These are phyloP conservation scores for Nemopilema nomurai DNA, from an alignment of 30 jellyfish, hydroid and myxozoan species.

Conservation along the genomic window DNA sequence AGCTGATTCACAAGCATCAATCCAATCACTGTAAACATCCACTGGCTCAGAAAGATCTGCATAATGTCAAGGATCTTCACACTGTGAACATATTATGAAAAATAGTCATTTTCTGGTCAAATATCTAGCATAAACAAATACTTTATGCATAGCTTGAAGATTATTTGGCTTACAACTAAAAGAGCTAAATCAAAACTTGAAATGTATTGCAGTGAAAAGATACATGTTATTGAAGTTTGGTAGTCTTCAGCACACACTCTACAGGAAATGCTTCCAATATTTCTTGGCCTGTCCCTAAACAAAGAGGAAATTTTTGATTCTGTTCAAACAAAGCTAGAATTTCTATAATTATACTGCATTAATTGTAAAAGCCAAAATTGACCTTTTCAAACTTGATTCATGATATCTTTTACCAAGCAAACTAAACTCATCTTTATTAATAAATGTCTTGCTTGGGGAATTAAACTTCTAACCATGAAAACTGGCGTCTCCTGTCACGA, in stretches of 20 bases:
- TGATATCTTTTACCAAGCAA: not conserved
- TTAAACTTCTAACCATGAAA: no score
- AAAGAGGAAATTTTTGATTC: conserved; percentile 1
- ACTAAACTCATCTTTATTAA: no score
- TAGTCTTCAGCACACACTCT: conserved; percentile 97
- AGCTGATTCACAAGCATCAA: conserved; percentile 98
- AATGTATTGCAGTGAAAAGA: conserved; percentile 21
- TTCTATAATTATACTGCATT: not conserved
- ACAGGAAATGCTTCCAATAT: conserved; percentile 95
- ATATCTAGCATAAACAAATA: not conserved
- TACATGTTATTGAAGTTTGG: conserved; percentile 95
- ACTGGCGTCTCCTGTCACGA: no score
- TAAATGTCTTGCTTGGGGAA: no score
- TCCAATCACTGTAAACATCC: conserved; percentile 99
- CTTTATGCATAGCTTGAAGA: no score
- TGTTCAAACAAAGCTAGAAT: not conserved
- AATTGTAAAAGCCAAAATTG: not conserved
- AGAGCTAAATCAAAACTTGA: not conserved
- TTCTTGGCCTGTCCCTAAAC: conserved; percentile 93
- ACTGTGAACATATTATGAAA: not conserved
- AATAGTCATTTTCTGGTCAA: not conserved
- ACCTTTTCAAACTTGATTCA: not conserved
- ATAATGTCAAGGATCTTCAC: not conserved
- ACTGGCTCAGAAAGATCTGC: conserved; percentile 97
- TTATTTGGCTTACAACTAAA: no score